phyloP scores from a whole-genome alignment of 2,113 vertebrate genomes.

The Podarcis cretensis region DNA sequence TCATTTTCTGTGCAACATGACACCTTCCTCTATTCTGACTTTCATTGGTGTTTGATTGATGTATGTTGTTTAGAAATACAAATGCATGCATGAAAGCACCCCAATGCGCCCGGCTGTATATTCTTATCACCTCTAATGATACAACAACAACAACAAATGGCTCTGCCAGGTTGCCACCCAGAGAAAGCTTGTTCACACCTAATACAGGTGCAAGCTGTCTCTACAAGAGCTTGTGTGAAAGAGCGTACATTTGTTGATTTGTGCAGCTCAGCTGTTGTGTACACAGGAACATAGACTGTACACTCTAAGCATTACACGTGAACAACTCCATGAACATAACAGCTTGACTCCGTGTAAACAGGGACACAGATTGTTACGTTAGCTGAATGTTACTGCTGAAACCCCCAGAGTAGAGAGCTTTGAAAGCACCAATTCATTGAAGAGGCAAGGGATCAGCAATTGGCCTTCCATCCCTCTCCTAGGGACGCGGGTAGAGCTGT shows the following conservation, averaged over 20 bases:
- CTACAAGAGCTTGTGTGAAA: too few relatives aligned
- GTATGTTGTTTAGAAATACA: conserved; percentile 5
- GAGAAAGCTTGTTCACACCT: too few relatives aligned
- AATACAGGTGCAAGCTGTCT: too few relatives aligned
- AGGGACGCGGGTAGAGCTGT: too few relatives aligned
- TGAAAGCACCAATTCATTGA: background rate
- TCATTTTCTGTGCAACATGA: conserved; percentile 54
- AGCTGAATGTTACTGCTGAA: too few relatives aligned
- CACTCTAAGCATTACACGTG: too few relatives aligned
- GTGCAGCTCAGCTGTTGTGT: too few relatives aligned
- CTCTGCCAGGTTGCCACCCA: background rate
- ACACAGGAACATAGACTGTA: too few relatives aligned
- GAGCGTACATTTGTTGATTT: too few relatives aligned
- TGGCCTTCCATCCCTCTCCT: background rate
- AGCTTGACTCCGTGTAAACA: too few relatives aligned
- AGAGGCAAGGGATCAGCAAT: background rate
- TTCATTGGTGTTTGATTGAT: conserved; percentile 48
- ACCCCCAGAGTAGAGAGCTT: background rate
- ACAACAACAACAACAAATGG: background rate
- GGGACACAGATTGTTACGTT: background rate
- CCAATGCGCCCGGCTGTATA: background rate
- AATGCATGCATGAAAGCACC: background rate
- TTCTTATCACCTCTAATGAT: background rate
- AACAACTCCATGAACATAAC: too few relatives aligned
- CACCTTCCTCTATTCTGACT: conserved; percentile 8